These are phyloP conservation scores for Meiosimyza decipiens DNA, from an alignment of 2,888 invertebrate species.

Conservation along the genomic window DNA sequence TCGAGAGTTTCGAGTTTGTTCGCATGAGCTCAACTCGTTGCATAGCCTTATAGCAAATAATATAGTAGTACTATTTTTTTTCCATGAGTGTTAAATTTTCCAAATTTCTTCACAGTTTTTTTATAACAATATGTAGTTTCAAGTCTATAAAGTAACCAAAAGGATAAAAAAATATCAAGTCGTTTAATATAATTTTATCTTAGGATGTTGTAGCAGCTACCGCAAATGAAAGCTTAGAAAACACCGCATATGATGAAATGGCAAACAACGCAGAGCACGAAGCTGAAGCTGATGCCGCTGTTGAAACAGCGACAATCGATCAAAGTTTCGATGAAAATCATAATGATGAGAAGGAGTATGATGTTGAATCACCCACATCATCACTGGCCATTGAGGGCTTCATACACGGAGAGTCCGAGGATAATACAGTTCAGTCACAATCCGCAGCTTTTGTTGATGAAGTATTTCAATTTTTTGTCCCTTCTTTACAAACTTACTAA, in stretches of 20 bases:
- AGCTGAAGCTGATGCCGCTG: not conserved
- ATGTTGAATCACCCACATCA: conserved; percentile 58
- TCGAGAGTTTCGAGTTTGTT: too few species aligned
- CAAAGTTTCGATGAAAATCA: conserved; percentile 35
- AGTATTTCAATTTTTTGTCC: conserved; percentile 55
- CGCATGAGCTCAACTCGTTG: too few species aligned
- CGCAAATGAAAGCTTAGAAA: not conserved
- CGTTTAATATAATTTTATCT: not conserved
- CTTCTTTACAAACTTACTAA: conserved; percentile 37
- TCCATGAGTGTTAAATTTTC: too few species aligned
- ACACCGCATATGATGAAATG: not conserved
- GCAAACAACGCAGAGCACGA: conserved; percentile 13
- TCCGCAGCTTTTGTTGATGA: conserved; percentile 63
- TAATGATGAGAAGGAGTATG: conserved; percentile 38
- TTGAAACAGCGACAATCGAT: not conserved
- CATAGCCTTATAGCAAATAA: too few species aligned
- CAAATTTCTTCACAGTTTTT: not conserved
- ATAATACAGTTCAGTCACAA: conserved; percentile 67
- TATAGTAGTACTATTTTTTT: too few species aligned
- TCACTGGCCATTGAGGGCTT: conserved; percentile 65
- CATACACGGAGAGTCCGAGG: conserved; percentile 65
- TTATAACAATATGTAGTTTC: not conserved
- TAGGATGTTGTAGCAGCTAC: not conserved
- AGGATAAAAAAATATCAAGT: too few species aligned
- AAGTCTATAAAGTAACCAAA: too few species aligned